Base-by-base conservation (phyloP, 2,113 vertebrate species). In the Sylvietta virens region DNA sequence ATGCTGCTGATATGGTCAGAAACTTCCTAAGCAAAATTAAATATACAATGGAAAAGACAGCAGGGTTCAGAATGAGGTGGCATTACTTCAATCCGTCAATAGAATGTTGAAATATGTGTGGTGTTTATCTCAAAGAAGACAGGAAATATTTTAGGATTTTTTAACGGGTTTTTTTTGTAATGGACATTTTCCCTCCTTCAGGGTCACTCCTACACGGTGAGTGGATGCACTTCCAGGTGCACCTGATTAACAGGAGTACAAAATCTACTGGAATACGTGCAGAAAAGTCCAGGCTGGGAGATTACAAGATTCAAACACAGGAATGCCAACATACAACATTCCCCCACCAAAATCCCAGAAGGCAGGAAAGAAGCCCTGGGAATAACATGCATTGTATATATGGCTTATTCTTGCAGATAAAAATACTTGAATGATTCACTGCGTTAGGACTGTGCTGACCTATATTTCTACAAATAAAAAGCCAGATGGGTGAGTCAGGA, bases 271-370 rank as follows among this genome's bases (percentile, higher is more conserved):
- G 22, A 89, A 47, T 7, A 39, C 24, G 65, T 91, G 47, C 20
- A 83, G 45, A 15, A 69, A 61, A 72, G 5, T 44, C 26, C 44
- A 60, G 13, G 37, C 16, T 48, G 24, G 50, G 39, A 90, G 35
- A 62, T 47, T 6, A 39, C 13, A 28, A 45, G 23, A 71, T 40
- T 48, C 10, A 72, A 91, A 50, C 20, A n/a, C 9, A 67, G 20
- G 35, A 65, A 72, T 83, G 26, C 11, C 79, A 86, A 86, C 18
- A 77, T 13, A 14, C 53, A 9, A 27, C 11, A 54, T 56, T 30
- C 12, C 21, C 27, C 13, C 0, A 16, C 0, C 1, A 28, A 48
- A 60, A 28, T 0, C 8, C 4, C 15, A 61, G 22, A 77, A 73
- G 26, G 26, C 28, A 72, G 21, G 21, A 69, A 44, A 72, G 22